Evolutionary conservation across 2,888 invertebrate species (phyloP).

Genomic region (Agrochola litura): DNA sequence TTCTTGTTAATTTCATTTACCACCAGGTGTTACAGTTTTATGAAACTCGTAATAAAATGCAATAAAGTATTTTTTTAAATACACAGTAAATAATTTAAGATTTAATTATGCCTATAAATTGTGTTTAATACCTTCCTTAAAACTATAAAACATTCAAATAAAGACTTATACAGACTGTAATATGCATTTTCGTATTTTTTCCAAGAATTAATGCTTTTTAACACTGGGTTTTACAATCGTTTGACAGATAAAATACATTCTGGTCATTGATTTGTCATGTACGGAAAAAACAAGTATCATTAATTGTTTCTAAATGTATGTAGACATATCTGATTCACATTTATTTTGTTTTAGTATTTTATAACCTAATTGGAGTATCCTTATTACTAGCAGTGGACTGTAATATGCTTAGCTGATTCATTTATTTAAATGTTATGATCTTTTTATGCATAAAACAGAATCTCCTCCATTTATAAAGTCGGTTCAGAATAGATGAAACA

Average conservation of each 20-base stretch:
- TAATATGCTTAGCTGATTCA: not conserved
- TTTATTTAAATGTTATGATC: not conserved
- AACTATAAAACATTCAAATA: constrained; percentile 52
- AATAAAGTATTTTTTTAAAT: constrained; percentile 37
- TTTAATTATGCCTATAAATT: constrained; percentile 58
- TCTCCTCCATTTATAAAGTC: not conserved
- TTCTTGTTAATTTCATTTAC: constrained; percentile 34
- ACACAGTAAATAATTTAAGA: constrained; percentile 31
- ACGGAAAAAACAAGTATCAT: constrained; percentile 24
- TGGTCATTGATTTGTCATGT: constrained; percentile 26
- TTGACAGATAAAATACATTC: constrained; percentile 15
- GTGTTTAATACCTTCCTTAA: constrained; percentile 50
- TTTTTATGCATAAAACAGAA: not conserved
- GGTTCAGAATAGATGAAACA: not conserved
- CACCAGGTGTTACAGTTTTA: constrained; percentile 59
- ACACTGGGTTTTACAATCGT: constrained; percentile 22
- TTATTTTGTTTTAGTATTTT: constrained; percentile 8
- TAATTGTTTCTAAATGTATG: not conserved
- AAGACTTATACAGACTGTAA: constrained; percentile 38
- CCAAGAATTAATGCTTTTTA: constrained; percentile 23
- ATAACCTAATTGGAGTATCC: not conserved
- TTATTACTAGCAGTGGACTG: not conserved
- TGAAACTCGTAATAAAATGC: constrained; percentile 39
- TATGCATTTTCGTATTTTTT: constrained; percentile 26
- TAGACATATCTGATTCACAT: not conserved